phyloP scores from a whole-genome alignment of 2,113 vertebrate genomes.

The Elanoides forficatus region DNA sequence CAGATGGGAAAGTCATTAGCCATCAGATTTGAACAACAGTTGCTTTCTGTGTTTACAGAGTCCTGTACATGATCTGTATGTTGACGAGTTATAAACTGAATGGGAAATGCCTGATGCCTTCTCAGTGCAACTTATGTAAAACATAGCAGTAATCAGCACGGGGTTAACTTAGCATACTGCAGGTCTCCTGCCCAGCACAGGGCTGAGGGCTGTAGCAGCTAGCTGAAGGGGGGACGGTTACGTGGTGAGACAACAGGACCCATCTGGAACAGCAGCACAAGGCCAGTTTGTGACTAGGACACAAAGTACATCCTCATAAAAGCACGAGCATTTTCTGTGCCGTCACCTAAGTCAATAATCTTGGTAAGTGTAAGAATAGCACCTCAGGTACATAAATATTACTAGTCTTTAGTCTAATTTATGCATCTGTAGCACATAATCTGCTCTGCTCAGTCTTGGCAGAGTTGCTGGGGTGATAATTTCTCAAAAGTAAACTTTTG shows the following conservation, averaged over 20 bases:
- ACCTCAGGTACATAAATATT: background rate
- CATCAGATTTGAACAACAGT: slow-evolving; percentile 6
- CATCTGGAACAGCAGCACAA: background rate
- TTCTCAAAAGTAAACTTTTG: background rate
- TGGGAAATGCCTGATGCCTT: background rate
- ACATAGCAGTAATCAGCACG: background rate
- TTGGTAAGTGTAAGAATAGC: background rate
- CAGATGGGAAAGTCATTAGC: slow-evolving; percentile 56
- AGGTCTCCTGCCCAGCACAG: background rate
- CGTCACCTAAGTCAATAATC: background rate
- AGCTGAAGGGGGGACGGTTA: background rate
- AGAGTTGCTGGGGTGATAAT: background rate
- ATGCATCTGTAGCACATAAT: background rate
- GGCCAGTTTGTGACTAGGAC: background rate
- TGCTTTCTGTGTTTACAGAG: slow-evolving; percentile 48
- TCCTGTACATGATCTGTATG: background rate
- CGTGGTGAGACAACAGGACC: background rate
- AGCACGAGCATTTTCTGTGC: background rate
- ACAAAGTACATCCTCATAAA: background rate
- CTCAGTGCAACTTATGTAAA: background rate
- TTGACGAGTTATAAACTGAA: background rate
- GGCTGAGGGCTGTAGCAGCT: background rate
- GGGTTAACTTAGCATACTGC: background rate
- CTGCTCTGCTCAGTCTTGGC: background rate
- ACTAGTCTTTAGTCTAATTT: background rate